Evolutionary conservation across 2,113 vertebrate species (phyloP).

Genomic region (Eulemur rufifrons): DNA sequence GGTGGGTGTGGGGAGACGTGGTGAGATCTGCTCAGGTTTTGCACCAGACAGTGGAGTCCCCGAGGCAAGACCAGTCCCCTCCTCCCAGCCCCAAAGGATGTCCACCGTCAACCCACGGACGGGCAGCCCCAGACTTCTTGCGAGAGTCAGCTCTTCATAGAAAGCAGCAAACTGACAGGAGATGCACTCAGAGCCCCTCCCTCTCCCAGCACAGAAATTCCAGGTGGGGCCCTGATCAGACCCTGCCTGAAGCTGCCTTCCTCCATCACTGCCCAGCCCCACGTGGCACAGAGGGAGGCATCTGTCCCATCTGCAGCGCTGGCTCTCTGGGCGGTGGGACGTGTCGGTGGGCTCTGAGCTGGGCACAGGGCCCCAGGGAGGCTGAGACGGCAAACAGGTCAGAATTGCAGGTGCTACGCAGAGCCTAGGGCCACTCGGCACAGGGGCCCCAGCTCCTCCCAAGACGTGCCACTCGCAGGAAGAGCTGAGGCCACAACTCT

Average conservation of each 20-base stretch:
- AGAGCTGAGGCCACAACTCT: background rate
- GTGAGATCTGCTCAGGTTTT: background rate
- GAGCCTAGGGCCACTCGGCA: background rate
- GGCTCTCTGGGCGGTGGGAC: background rate
- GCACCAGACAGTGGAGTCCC: background rate
- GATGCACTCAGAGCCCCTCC: background rate
- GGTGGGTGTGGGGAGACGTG: background rate
- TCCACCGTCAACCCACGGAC: background rate
- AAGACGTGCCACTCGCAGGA: background rate
- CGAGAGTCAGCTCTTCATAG: background rate
- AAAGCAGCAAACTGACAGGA: background rate
- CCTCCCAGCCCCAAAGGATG: background rate
- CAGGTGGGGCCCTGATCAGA: background rate
- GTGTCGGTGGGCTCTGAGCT: background rate
- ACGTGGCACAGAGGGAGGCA: background rate
- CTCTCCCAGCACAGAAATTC: background rate
- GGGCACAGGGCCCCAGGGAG: background rate
- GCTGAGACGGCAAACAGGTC: background rate
- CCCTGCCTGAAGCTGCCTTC: background rate
- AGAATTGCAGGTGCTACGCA: background rate
- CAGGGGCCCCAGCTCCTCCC: background rate
- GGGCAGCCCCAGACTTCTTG: background rate
- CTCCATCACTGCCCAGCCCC: background rate
- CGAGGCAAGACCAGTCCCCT: background rate
- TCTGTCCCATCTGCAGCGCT: background rate